Evolutionary conservation across 2,797 vertebrate species (phyloP), one percentile per base, ranked within the genome.

Genomic region (Macroramphosus scolopax): DNA sequence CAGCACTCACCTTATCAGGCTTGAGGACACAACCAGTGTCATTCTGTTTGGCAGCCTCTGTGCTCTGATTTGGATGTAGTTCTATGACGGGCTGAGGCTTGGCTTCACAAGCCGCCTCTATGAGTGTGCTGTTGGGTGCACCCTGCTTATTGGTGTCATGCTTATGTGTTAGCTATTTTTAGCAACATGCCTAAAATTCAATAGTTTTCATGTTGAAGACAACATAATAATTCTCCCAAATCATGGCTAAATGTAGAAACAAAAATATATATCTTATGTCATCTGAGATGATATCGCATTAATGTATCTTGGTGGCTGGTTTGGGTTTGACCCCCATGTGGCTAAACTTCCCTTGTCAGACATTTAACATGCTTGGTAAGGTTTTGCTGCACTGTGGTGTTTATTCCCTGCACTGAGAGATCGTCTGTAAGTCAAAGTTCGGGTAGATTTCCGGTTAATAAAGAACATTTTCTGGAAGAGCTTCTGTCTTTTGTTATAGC

Each of bases 21-120:
- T 57, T 9, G 51, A 79, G 80, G 77, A 80, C 71, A 77, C 68
- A 47, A 60, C 42, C 51, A 10, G 66, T 78, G 76, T 81, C 67
- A 64, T 75, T 72, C 59, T 40, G 32, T 73, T 78, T 82, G 75
- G 68, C 63, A 68, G 57, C 26, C 20, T 38, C 32, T 28, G 35
- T 29, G 50, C 44, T 67, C 26, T 57, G 59, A 56, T 79, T 70
- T 64, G 61, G 64, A 68, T 47, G 33, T 43, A 39, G 53, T 49
- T 50, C 18, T 57, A 24, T 48, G 47, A 53, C n/a, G 7, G 41
- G 39, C 38, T 17, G 13, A 40, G 54, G 37, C 34, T 48, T 56
- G 24, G 37, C 38, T 24, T 25, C 33, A 38, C 28, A 18, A 59
- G 17, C 42, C 48, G 51, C 31, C 20, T n/a, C n/a, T n/a, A n/a